A percentile compares a stretch with the other conserved stretches of the same genome.
phyloP scores from a whole-genome alignment of 1,140 invertebrate genomes.

The Zaprionus davidi region DNA sequence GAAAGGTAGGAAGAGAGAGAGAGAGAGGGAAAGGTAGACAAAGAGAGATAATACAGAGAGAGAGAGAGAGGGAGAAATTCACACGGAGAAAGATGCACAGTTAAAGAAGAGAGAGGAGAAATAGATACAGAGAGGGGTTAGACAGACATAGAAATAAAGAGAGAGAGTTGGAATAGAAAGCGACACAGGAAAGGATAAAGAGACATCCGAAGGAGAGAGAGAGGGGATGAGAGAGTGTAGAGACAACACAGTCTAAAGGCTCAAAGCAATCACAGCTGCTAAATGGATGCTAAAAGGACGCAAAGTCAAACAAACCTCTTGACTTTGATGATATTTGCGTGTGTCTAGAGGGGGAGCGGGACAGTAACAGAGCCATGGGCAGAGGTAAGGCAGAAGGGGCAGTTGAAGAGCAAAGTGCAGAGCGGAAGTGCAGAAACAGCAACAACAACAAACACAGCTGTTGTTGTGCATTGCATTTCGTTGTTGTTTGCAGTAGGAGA shows the following conservation, averaged over 20 bases:
- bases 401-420: slow-evolving; percentile 7
- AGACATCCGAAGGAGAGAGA: too few species aligned
- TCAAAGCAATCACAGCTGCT: slow-evolving; percentile 60
- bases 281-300: slow-evolving; percentile 53
- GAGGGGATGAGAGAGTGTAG: not conserved
- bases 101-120: too few species aligned
- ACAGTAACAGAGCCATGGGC: not conserved
- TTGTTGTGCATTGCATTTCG: slow-evolving; percentile 40
- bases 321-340: slow-evolving; percentile 65
- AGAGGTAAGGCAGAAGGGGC: slow-evolving; percentile 29
- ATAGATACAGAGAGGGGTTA: too few species aligned
- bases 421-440: slow-evolving; percentile 44
- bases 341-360: not conserved
- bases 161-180: too few species aligned
- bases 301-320: slow-evolving; percentile 70
- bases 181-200: too few species aligned
- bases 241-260: not conserved
- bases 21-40: too few species aligned
- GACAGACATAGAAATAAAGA: too few species aligned
- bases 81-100: too few species aligned
- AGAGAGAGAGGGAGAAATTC: too few species aligned
- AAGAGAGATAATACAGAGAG: too few species aligned
- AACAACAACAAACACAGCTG: slow-evolving; percentile 63
- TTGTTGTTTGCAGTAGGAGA: slow-evolving; percentile 15
- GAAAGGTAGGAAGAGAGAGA: not conserved